These are phyloP conservation scores for Empis stercorea DNA, from an alignment of 2,888 invertebrate genomes.

Conservation along the genomic window DNA sequence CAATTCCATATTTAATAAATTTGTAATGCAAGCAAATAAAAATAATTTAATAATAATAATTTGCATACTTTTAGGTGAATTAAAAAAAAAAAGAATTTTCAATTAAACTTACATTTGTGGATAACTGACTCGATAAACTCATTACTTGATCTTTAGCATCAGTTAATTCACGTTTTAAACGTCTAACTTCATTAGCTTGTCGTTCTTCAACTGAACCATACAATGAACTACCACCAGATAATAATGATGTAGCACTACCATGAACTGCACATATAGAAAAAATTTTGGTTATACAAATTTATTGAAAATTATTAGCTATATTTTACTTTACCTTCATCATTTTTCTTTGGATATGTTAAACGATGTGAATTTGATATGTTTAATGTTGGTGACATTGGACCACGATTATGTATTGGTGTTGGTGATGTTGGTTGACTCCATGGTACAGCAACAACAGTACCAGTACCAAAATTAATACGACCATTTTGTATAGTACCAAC, in stretches of 20 bases:
- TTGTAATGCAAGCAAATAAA: no score
- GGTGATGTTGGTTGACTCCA: slow-evolving; percentile 66
- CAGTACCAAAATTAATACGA: slow-evolving; percentile 14
- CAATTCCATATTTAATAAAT: no score
- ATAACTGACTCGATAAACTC: slow-evolving; percentile 87
- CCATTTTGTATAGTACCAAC: slow-evolving; percentile 40
- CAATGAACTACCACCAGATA: slow-evolving; percentile 85
- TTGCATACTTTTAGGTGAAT: no score
- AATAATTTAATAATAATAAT: no score
- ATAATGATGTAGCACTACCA: slow-evolving; percentile 83
- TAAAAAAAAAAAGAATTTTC: not conserved
- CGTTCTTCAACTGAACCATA: slow-evolving; percentile 90
- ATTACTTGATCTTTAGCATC: slow-evolving; percentile 94
- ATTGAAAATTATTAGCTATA: not conserved
- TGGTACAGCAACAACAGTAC: slow-evolving; percentile 36
- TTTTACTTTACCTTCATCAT: slow-evolving; percentile 45
- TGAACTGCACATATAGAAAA: slow-evolving; percentile 47
- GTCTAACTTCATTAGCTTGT: slow-evolving; percentile 89
- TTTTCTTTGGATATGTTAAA: slow-evolving; percentile 52
- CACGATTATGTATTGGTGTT: slow-evolving; percentile 40
- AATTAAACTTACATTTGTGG: slow-evolving; percentile 76
- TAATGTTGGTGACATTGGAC: slow-evolving; percentile 44
- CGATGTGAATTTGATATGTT: slow-evolving; percentile 37
- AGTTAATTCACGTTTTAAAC: slow-evolving; percentile 77
- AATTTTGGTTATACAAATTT: not conserved